Conservation (phyloP, 2,888 invertebrate genomes). For the Gymnosoma rotundatum region DNA sequence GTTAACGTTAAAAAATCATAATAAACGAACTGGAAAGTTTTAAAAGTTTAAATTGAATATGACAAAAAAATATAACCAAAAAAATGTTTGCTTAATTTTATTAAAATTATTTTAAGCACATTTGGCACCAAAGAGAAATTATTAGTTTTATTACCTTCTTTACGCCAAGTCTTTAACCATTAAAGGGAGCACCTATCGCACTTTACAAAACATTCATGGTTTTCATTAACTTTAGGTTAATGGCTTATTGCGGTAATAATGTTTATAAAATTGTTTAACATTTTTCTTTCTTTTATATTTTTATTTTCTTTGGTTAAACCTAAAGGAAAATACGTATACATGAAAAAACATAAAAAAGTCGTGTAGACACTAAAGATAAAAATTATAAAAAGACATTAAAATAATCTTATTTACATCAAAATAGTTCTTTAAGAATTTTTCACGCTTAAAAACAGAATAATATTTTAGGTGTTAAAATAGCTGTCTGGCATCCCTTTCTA, state of each 20-base stretch:
- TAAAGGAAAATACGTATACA: slow-evolving; percentile 5
- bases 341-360: background rate
- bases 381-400: slow-evolving; percentile 14
- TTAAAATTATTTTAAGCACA: background rate
- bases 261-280: background rate
- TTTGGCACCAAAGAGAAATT: background rate
- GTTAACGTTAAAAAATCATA: too few relatives aligned
- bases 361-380: background rate
- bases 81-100: too few relatives aligned
- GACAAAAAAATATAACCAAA: too few relatives aligned
- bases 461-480: too few relatives aligned
- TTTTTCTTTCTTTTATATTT: background rate
- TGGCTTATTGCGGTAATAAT: slow-evolving; percentile 54
- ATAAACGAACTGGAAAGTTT: too few relatives aligned
- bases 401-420: background rate
- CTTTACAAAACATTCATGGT: background rate
- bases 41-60: too few relatives aligned
- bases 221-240: slow-evolving; percentile 57
- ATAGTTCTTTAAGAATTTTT: too few relatives aligned
- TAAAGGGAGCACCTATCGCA: slow-evolving; percentile 28
- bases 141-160: background rate
- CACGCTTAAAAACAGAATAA: too few relatives aligned
- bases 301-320: background rate
- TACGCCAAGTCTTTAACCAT: background rate
- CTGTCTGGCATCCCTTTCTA: too few relatives aligned